Conservation (phyloP, 2,797 vertebrate species). For the Rhincodon typus region DNA sequence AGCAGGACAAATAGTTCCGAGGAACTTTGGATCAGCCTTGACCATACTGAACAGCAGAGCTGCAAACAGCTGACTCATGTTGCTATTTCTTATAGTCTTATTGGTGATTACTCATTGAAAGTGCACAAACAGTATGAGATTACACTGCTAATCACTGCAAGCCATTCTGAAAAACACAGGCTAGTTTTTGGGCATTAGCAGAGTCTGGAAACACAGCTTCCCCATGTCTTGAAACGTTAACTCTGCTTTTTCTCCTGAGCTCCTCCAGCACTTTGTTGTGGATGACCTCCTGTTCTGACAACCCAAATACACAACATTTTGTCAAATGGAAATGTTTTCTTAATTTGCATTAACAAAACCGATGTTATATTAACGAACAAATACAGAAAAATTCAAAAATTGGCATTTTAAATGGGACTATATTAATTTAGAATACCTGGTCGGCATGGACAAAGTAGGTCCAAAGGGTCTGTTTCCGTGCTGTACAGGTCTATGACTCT, state of each 20-base stretch:
- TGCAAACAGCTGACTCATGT: too few species aligned
- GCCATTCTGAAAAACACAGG: neutral
- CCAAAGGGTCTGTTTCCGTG: too few species aligned
- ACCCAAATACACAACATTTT: neutral
- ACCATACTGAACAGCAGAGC: too few species aligned
- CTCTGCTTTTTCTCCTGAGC: neutral
- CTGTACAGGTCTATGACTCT: too few species aligned
- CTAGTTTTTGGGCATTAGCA: too few species aligned
- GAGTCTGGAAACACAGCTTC: neutral
- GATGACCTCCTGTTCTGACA: neutral
- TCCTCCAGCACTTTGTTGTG: neutral
- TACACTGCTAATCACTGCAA: neutral
- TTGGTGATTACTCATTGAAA: neutral
- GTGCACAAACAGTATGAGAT: neutral
- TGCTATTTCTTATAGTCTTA: neutral
- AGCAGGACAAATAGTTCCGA: too few species aligned
- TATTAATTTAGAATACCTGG: too few species aligned
- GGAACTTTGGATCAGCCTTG: too few species aligned
- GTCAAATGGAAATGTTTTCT: neutral
- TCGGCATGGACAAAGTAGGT: too few species aligned
- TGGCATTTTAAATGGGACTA: neutral
- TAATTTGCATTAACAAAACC: neutral
- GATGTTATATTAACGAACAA: neutral
- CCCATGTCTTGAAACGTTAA: neutral
- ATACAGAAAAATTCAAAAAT: neutral